Evolutionary conservation across 2,888 invertebrate genomes (phyloP).

Genomic region (Capitulum mitella): DNA sequence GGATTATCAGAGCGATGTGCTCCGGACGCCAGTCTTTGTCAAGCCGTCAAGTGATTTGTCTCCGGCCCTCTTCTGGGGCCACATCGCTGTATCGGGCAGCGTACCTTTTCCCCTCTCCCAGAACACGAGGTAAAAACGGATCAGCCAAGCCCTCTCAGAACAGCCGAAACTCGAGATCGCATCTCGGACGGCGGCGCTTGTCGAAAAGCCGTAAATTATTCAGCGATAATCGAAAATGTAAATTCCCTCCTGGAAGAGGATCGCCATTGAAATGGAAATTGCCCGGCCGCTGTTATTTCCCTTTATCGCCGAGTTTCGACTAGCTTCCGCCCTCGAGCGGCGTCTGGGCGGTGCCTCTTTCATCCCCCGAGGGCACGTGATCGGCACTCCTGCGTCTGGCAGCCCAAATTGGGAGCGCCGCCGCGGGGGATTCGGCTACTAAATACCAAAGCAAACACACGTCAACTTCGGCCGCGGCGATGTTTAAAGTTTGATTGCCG

Average conservation of each 20-base stretch:
- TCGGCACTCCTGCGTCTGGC: neutral
- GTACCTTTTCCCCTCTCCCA: too few species aligned
- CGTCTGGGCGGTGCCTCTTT: neutral
- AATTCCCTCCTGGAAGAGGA: neutral
- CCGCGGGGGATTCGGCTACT: slow-evolving; percentile 4
- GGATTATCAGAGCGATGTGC: too few species aligned
- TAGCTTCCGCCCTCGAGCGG: too few species aligned
- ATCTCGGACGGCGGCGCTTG: too few species aligned
- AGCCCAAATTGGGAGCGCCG: neutral
- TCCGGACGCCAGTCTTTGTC: too few species aligned
- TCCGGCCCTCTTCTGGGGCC: too few species aligned
- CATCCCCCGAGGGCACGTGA: neutral
- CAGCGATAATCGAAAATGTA: slow-evolving; percentile 13
- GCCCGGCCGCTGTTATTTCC: neutral
- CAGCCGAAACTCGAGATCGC: neutral
- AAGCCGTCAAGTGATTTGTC: too few species aligned
- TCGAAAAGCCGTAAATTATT: neutral
- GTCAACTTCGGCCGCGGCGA: neutral
- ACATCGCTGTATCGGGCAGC: too few species aligned
- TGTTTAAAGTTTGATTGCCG: neutral
- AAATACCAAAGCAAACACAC: neutral
- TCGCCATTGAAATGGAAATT: neutral
- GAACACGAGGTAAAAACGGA: too few species aligned
- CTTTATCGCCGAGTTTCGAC: neutral
- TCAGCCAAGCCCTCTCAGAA: too few species aligned